A percentile compares a stretch with the other conserved stretches of the same genome.
Conservation (phyloP, 30 jellyfish, hydroid and myxozoan genomes). For the Nemopilema nomurai region DNA sequence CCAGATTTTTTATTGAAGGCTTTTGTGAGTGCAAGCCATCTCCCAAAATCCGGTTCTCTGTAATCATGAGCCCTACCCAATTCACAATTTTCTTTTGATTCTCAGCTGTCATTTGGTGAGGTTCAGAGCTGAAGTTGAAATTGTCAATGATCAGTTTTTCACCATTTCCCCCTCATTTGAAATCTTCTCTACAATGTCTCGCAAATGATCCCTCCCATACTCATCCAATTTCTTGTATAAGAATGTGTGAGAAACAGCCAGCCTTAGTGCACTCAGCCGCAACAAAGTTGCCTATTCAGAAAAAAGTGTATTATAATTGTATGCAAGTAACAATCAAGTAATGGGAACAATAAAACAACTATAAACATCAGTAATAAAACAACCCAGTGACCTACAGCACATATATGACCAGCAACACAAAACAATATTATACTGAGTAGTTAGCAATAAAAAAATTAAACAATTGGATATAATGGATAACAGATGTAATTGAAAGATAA, state of each 20-base stretch:
- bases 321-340: background rate
- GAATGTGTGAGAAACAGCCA: constrained; percentile 17
- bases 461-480: background rate
- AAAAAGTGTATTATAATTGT: background rate
- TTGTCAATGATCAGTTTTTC: background rate
- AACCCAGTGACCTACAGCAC: background rate
- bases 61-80: constrained; percentile 27
- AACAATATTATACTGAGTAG: background rate
- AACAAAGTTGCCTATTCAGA: background rate
- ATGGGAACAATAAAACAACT: background rate
- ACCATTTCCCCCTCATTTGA: background rate
- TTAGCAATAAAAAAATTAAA: background rate
- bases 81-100: constrained; percentile 15
- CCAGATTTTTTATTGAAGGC: background rate
- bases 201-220: constrained; percentile 1
- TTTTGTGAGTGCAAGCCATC: constrained; percentile 4
- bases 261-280: background rate
- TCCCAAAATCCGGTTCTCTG: constrained; percentile 24
- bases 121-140: constrained; percentile 25
- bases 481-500: background rate
- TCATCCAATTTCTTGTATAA: constrained; percentile 12
- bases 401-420: background rate
- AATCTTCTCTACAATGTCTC: no score
- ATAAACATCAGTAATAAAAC: background rate
- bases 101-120: constrained; percentile 25